Conservation (phyloP, 2,797 vertebrate genomes). For the Syndactyla subalaris region DNA sequence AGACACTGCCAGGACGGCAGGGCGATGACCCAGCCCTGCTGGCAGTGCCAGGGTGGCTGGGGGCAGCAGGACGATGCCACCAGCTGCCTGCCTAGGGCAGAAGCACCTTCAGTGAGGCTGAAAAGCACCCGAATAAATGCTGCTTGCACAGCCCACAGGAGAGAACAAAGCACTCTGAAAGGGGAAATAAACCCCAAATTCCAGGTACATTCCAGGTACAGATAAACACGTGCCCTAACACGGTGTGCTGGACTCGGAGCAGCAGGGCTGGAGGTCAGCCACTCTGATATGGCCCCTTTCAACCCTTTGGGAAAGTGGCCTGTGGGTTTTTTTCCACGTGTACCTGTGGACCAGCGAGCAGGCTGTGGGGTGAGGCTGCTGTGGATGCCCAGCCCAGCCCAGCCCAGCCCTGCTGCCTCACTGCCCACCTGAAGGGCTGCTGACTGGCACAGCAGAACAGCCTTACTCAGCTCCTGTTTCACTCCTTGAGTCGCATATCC, state of each 20-base stretch:
- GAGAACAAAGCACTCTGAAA: not conserved
- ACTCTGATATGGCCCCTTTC: fast-evolving
- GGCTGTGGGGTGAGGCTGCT: not conserved
- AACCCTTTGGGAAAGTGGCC: no score
- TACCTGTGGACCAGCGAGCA: not conserved
- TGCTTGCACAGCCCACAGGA: not conserved
- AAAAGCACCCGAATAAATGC: fast-evolving
- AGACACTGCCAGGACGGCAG: not conserved
- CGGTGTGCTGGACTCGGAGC: fast-evolving
- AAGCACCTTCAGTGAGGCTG: not conserved
- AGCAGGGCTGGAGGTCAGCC: not conserved
- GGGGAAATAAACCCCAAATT: not conserved
- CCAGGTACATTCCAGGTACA: fast-evolving
- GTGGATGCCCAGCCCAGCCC: no score
- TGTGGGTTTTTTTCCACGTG: fast-evolving
- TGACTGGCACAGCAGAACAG: not conserved
- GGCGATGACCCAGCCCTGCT: not conserved
- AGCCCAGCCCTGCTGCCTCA: not conserved
- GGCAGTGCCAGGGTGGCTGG: not conserved
- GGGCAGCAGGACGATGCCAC: not conserved
- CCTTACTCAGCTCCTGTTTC: not conserved
- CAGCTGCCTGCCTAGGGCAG: not conserved
- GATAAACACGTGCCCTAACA: fast-evolving
- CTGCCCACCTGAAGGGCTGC: not conserved
- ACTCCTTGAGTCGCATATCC: not conserved